Conservation (phyloP, 2,113 vertebrate species). For the Uria aalge region DNA sequence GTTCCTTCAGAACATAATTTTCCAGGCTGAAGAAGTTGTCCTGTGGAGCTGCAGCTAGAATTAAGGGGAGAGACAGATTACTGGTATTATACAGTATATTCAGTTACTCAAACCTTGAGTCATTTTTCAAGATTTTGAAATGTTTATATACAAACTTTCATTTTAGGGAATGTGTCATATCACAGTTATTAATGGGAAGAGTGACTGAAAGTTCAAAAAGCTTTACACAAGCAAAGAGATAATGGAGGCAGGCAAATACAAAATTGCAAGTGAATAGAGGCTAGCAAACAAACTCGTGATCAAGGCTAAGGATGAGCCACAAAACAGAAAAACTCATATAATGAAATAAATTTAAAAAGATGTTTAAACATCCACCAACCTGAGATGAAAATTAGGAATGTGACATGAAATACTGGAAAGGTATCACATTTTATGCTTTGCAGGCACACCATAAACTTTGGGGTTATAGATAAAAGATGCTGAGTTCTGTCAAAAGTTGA, state of each 20-base stretch:
- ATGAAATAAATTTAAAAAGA: not conserved
- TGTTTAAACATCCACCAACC: not conserved
- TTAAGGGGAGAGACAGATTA: slow-evolving; percentile 41
- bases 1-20: slow-evolving; percentile 65
- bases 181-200: slow-evolving; percentile 6
- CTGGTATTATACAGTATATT: not conserved
- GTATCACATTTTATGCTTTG: not conserved
- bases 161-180: slow-evolving; percentile 15
- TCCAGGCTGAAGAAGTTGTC: slow-evolving; percentile 44
- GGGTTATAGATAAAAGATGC: not conserved
- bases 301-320: not conserved
- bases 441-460: not conserved
- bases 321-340: slow-evolving; percentile 3
- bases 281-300: not conserved
- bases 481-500: not conserved
- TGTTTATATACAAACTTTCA: slow-evolving; percentile 30
- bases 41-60: not conserved
- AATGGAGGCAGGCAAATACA: slow-evolving; percentile 5
- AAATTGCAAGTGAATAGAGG: not conserved
- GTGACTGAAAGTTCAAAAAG: slow-evolving; percentile 34
- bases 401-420: not conserved
- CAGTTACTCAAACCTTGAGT: slow-evolving; percentile 1
- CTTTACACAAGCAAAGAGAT: slow-evolving; percentile 23
- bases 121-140: slow-evolving; percentile 31
- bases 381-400: not conserved